These are phyloP conservation scores for Branchellion lobata DNA, from an alignment of 2,888 invertebrate species.

Conservation along the genomic window DNA sequence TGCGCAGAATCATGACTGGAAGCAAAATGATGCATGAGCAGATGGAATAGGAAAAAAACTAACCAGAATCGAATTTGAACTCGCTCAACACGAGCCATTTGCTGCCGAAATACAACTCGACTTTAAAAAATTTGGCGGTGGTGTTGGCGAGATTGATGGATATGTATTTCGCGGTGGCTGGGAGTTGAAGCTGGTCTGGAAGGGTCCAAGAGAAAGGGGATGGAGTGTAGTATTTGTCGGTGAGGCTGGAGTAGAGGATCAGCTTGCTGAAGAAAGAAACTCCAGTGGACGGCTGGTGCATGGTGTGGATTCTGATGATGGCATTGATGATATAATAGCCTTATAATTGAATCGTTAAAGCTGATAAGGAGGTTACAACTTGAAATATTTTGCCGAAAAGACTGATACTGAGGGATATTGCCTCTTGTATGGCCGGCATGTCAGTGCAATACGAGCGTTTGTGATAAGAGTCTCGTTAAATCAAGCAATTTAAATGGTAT, in stretches of 20 bases:
- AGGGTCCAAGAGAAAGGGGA: constrained; percentile 69
- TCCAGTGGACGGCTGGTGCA: constrained; percentile 57
- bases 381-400: no score
- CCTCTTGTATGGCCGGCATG: no score
- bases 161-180: constrained; percentile 76
- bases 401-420: no score
- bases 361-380: no score
- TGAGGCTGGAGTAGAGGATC: constrained; percentile 73
- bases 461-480: no score
- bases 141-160: constrained; percentile 78
- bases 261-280: constrained; percentile 83
- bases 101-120: constrained; percentile 75
- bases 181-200: constrained; percentile 74
- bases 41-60: constrained; percentile 48
- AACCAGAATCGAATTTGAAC: constrained; percentile 80
- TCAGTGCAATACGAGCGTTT: no score
- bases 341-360: not conserved
- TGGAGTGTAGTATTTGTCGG: constrained; percentile 75
- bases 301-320: constrained; percentile 71
- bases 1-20: no score
- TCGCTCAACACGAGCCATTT: constrained; percentile 88
- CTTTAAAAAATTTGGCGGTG: constrained; percentile 77
- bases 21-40: no score
- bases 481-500: no score
- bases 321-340: not conserved